Conservation (phyloP, 2,888 invertebrate species). For the Rhingia campestris region DNA sequence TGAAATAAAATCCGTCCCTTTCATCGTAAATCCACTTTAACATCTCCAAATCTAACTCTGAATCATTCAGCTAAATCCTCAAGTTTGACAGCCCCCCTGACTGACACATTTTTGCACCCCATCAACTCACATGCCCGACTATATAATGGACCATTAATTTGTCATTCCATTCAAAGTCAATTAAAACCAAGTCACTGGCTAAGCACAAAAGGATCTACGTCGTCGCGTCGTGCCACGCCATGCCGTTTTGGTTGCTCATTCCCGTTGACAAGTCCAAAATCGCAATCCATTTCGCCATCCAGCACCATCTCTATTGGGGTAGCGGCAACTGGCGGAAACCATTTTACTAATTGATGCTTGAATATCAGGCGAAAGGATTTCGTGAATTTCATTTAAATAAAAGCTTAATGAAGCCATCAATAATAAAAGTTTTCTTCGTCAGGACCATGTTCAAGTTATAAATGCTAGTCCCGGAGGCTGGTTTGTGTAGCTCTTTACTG, state of each 20-base stretch:
- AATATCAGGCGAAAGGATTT: constrained; percentile 68
- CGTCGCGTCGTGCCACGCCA: constrained; percentile 4
- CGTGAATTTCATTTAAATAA: constrained; percentile 77
- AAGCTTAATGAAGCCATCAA: constrained; percentile 79
- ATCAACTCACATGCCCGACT: constrained; percentile 27
- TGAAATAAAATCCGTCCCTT: neutral
- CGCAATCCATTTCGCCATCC: constrained; percentile 45
- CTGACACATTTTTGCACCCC: neutral
- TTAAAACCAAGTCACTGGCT: constrained; percentile 71
- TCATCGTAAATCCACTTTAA: constrained; percentile 21
- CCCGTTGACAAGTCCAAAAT: constrained; percentile 62
- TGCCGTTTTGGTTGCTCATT: constrained; percentile 10
- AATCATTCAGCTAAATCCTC: constrained; percentile 6
- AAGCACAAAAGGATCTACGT: constrained; percentile 64
- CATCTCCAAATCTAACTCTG: neutral
- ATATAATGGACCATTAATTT: constrained; percentile 72
- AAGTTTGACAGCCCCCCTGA: neutral
- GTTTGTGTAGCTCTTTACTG: constrained; percentile 66
- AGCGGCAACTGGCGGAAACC: constrained; percentile 68
- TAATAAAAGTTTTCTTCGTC: constrained; percentile 73
- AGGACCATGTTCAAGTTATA: constrained; percentile 65
- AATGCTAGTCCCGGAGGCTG: constrained; percentile 72
- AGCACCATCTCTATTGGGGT: constrained; percentile 32
- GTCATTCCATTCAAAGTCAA: constrained; percentile 73
- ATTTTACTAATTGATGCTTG: constrained; percentile 73